Evolutionary conservation across 92 coral and sea anemone genomes (phyloP).

Genomic region (Palythoa grandiflora): DNA sequence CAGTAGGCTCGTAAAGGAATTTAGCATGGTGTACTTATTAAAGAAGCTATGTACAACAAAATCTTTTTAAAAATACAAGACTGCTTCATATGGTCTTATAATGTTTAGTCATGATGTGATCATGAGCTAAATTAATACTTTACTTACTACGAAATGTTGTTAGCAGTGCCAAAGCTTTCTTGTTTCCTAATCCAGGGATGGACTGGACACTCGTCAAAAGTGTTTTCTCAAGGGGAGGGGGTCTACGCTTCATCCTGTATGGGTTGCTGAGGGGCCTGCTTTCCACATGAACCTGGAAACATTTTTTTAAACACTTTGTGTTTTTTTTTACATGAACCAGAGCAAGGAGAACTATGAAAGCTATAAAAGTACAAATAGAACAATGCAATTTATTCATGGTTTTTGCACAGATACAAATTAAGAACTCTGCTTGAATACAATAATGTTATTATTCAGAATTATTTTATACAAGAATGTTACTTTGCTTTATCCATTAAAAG

Average conservation of each 20-base stretch:
- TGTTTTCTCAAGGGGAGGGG: slow-evolving; percentile 76
- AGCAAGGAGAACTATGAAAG: not conserved
- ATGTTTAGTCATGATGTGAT: too few species aligned
- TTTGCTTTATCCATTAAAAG: too few species aligned
- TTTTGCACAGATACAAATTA: not conserved
- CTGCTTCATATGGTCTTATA: too few species aligned
- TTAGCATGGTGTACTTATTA: too few species aligned
- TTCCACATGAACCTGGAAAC: slow-evolving; percentile 75
- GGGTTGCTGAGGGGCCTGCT: slow-evolving; percentile 90
- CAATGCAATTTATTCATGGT: not conserved
- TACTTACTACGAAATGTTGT: slow-evolving; percentile 79
- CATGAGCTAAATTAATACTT: not conserved
- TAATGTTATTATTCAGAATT: too few species aligned
- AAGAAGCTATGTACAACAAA: too few species aligned
- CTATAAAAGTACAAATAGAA: too few species aligned
- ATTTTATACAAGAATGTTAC: too few species aligned
- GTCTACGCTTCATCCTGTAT: slow-evolving; percentile 86
- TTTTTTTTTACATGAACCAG: not conserved
- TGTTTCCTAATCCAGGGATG: slow-evolving; percentile 92
- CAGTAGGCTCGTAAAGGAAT: too few species aligned
- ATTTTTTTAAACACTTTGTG: not conserved
- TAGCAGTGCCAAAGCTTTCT: slow-evolving; percentile 90
- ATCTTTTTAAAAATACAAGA: too few species aligned
- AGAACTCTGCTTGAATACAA: not conserved
- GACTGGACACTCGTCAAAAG: slow-evolving; percentile 80